A percentile compares a stretch with the other conserved stretches of the same genome.
Conservation (phyloP, 2,888 invertebrate genomes). For the Synergus japonicus region DNA sequence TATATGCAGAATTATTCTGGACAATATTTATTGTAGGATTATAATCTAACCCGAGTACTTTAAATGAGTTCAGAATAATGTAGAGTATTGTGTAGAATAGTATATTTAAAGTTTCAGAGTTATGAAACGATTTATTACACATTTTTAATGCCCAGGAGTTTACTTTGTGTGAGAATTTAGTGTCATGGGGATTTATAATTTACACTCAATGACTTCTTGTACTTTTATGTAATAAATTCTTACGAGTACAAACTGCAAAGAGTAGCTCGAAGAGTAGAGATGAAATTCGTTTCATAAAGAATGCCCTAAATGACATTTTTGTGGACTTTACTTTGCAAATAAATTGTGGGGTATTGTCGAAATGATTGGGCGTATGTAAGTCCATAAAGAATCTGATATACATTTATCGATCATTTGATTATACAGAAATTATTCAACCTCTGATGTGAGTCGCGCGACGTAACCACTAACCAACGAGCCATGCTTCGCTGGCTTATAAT, state of each 20-base stretch:
- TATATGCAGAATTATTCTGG: slow-evolving; percentile 8
- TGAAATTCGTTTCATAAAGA: neutral
- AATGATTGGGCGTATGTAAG: slow-evolving; percentile 25
- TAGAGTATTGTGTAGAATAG: neutral
- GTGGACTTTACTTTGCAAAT: slow-evolving; percentile 1
- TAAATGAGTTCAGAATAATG: slow-evolving; percentile 10
- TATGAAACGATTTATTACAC: neutral
- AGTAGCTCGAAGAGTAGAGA: neutral
- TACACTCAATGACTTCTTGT: neutral
- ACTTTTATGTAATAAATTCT: too few species aligned
- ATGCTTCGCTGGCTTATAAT: slow-evolving; percentile 44
- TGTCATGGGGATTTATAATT: neutral
- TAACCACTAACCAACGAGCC: slow-evolving; percentile 39
- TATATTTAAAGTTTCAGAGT: neutral
- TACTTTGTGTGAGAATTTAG: neutral
- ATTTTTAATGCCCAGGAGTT: neutral
- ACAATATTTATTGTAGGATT: slow-evolving; percentile 11
- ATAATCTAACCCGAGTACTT: slow-evolving; percentile 2
- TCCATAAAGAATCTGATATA: slow-evolving; percentile 32
- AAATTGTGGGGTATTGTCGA: slow-evolving; percentile 6
- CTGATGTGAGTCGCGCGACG: slow-evolving; percentile 39
- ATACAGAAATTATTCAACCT: slow-evolving; percentile 35
- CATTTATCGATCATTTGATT: slow-evolving; percentile 34
- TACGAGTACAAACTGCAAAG: too few species aligned
- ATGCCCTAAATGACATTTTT: neutral